Evolutionary conservation across 2,888 invertebrate genomes (phyloP).

Genomic region (Sesia bembeciformis): DNA sequence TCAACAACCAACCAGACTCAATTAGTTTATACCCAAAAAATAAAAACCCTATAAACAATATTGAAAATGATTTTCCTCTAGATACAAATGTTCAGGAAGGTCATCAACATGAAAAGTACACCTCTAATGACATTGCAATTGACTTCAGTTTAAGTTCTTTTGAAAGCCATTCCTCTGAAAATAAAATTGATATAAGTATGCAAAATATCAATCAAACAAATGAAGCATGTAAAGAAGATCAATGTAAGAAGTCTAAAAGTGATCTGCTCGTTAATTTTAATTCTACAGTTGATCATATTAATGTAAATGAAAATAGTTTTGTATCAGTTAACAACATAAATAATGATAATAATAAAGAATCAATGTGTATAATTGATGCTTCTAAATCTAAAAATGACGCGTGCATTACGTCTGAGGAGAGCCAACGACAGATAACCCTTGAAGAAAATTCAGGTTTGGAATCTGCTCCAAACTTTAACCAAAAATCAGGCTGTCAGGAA

Average conservation of each 20-base stretch:
- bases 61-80: slow-evolving; percentile 3
- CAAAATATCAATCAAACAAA: background rate
- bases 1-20: slow-evolving; percentile 15
- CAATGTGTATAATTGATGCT: too few species aligned
- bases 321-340: too few species aligned
- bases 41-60: slow-evolving; percentile 4
- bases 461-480: too few species aligned
- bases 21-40: slow-evolving; percentile 16
- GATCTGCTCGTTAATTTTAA: background rate
- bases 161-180: slow-evolving; percentile 1
- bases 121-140: slow-evolving; percentile 29
- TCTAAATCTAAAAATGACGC: too few species aligned
- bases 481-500: too few species aligned
- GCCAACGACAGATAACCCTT: too few species aligned
- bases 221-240: background rate
- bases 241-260: background rate
- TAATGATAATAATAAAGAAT: too few species aligned
- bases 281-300: too few species aligned
- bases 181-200: background rate
- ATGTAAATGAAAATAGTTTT: too few species aligned
- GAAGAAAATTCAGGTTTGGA: too few species aligned
- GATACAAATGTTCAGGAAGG: slow-evolving; percentile 3
- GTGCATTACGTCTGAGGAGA: too few species aligned
- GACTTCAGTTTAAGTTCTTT: slow-evolving; percentile 40
- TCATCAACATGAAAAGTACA: slow-evolving; percentile 8